Evolutionary conservation across 2,113 vertebrate species (phyloP), one percentile per base, ranked within the genome.

Genomic region (Embiotoca jacksoni): DNA sequence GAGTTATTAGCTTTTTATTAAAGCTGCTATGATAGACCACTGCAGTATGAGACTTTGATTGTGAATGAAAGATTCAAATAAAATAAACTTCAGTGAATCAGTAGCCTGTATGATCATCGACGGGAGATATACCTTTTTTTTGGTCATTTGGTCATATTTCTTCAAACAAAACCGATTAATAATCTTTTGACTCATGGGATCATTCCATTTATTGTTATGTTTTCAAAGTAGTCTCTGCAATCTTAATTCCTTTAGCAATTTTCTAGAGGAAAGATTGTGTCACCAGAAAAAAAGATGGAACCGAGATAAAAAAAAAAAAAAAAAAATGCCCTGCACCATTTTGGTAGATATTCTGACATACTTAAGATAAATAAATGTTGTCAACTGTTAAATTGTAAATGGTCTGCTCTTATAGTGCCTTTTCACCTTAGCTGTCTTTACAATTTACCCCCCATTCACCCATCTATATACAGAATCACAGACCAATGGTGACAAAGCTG

Each of bases 1-100:
- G 32, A 63, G 71, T 74, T 86, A 86, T 88, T 74, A 73, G 88
- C 62, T 80, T 86, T 83, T 62, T 84, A 77, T 81, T 75, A 82
- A 84, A 81, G 78, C 82, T 67, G 82, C 74, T 23, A 32, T 78
- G 64, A 80, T 66, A 77, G 44, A 76, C 54, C 73, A 50, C 50
- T 58, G 71, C 14, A 37, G 61, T 77, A 86, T 78, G 61, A 68
- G 74, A 60, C 62, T 72, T 30, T 72, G 77, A 72, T 83, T 44
- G 72, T 63, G 61, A 80, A 69, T 72, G 39, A 70, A 69, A 54
- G 52, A 52, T 47, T 81, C 13, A 81, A 59, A 72, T 74, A 39
- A 82, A 81, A 76, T 63, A 52, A 80, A 71, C 49, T 49, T 49
- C 56, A 78, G 44, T 49, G n/a, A 83, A 60, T 39, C 69, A 56